A percentile compares a stretch with the other conserved stretches of the same genome.
Conservation (phyloP, 2,888 invertebrate genomes). For the Arge pagana region DNA sequence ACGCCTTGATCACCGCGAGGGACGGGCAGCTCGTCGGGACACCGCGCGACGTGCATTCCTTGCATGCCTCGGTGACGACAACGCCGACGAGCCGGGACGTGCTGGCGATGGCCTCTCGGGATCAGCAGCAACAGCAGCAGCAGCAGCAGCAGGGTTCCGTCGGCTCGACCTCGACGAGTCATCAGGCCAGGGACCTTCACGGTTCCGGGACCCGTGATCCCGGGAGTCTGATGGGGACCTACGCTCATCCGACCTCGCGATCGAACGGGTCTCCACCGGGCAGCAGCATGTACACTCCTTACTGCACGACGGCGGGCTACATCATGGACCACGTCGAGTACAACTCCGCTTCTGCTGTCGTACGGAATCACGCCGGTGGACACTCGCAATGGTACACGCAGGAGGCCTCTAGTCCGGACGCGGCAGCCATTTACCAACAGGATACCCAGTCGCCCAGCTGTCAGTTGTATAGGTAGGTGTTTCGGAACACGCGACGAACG, state of each 20-base stretch:
- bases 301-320: conserved; percentile 48
- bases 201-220: no score
- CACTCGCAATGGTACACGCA: conserved; percentile 57
- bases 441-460: conserved; percentile 55
- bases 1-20: conserved; percentile 64
- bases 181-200: background rate
- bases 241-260: conserved; percentile 48
- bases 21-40: conserved; percentile 43
- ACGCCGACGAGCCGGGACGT: background rate
- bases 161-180: no score
- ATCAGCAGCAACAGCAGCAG: conserved; percentile 6
- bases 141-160: no score
- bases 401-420: conserved; percentile 53
- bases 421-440: conserved; percentile 53
- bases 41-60: conserved; percentile 33
- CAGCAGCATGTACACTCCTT: conserved; percentile 51
- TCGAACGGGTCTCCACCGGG: conserved; percentile 49
- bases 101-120: conserved; percentile 1
- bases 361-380: conserved; percentile 43
- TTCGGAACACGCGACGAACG: background rate
- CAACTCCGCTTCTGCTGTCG: conserved; percentile 38
- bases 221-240: conserved; percentile 48
- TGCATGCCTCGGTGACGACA: conserved; percentile 25
- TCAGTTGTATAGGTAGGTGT: conserved; percentile 51
- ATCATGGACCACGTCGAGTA: conserved; percentile 56